Evolutionary conservation across 2,888 invertebrate genomes (phyloP), one percentile per base, ranked within the genome.

Genomic region (Drosophila kambysellisi): DNA sequence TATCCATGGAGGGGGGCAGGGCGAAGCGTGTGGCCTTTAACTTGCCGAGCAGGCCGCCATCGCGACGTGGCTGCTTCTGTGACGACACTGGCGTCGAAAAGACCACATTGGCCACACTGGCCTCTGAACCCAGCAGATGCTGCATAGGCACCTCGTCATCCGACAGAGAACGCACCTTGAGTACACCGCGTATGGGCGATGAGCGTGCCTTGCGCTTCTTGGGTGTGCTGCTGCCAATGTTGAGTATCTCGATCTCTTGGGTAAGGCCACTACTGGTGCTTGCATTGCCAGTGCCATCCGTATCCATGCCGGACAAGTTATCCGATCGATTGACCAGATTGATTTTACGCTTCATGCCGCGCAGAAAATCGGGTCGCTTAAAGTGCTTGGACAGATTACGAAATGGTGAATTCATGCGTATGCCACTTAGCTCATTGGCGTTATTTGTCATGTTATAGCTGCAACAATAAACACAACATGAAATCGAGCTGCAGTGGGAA

Each of bases 21-120:
- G 91, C 91, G 46, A 94, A 94, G 0, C 94, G 92, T 8, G 94
- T 94, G 7, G 91, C 91, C 79, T 94, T 94, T 11, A 95, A 92
- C 76, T 95, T 95, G 7, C 92, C 92, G 59, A 93, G 41, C 29
- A 93, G 90, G 1, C 93, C 93, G 54, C 92, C 92, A 57, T 95
- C 94, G 91, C 58, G 96, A 94, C 70, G 96, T 79, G 94, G 94
- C 63, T 95, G 93, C 79, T 95, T 95, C 72, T 94, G 94, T 15
- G 94, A 94, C 0, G 95, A 95, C 0, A 97, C 96, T 1, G 97
- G 97, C 4, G 97, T 97, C 7, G 97, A 97, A 88, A 97, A 97
- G 73, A 96, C 97, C 0, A 97, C 96, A 75, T 96, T 96, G 0
- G 94, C 88, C 12, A 91, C 76, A 74, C 89, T 91, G 0, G 79